phyloP scores from a whole-genome alignment of 64 coral and sea anemone genomes.

The Trachythela sp. region DNA sequence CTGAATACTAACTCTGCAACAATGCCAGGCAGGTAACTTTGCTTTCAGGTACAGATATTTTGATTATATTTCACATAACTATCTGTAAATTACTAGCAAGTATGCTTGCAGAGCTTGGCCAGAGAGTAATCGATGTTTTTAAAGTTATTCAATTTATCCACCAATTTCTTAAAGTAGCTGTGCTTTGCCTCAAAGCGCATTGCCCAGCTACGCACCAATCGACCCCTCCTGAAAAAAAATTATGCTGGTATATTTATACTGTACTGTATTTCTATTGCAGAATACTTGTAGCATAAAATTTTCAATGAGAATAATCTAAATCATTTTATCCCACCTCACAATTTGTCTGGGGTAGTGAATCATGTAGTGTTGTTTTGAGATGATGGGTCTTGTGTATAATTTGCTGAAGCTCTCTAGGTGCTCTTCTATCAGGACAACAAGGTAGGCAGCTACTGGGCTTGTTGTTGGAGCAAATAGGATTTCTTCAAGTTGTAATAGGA shows the following conservation, averaged over 20 bases:
- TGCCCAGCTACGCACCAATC: conserved; percentile 51
- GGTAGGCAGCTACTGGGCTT: conserved; percentile 42
- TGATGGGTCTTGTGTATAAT: conserved; percentile 22
- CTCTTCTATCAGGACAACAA: conserved; percentile 35
- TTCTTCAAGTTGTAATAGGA: conserved; percentile 42
- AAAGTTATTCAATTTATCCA: too few species aligned
- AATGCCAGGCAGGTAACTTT: conserved; percentile 7
- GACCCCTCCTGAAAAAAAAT: conserved; percentile 37
- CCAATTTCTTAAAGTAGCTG: too few species aligned
- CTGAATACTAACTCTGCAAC: conserved; percentile 19
- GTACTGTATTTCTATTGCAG: not conserved
- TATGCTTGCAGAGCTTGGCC: too few species aligned
- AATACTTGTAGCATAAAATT: not conserved
- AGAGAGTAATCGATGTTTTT: too few species aligned
- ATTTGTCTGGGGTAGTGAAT: conserved; percentile 75
- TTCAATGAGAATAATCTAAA: not conserved
- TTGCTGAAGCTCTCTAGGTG: conserved; percentile 43
- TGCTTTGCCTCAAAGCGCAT: conserved; percentile 64
- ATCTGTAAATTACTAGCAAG: too few species aligned
- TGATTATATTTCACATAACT: not conserved
- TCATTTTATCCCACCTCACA: conserved; percentile 27
- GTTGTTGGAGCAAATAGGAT: conserved; percentile 50
- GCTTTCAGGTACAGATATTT: not conserved
- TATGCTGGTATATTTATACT: too few species aligned
- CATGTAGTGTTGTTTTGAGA: conserved; percentile 77